Evolutionary conservation across 1,140 invertebrate species (phyloP), one percentile per base, ranked within the genome.

Genomic region (Micrasema longulum): DNA sequence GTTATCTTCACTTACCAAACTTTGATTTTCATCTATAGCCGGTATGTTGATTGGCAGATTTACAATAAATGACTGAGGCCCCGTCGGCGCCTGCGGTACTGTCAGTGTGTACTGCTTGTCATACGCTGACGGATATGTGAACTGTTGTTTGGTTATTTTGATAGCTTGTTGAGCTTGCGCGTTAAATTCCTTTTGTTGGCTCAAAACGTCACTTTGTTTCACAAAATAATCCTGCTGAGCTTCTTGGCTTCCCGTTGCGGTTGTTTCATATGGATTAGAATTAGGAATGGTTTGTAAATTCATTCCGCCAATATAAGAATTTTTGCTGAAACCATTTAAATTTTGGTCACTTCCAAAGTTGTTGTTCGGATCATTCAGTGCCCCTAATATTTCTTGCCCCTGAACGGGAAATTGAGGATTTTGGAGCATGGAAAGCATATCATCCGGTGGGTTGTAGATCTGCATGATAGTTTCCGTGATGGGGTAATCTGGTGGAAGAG

Each of bases 371-470:
- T 31, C 14, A 16, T 52, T 52, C 10, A 14, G 5, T 20, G 31
- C 31, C 47, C 36, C 67, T 26, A 57, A 31, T 57, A 57, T n/a
- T 35, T 26, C 47, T 52, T 41, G 53, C 47, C 60, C 60, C 41
- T 16, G 16, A 11, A 47, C 11, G 35, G 52, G 43, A 35, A 47
- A 23, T 3, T 60, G 5, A 23, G 67, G 36, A 16, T 12, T 7
- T 68, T 67, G 64, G 6, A 67, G n/a, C 47, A 48, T 43, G 1
- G 66, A 35, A 45, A 73, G 65, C 74, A 76, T 76, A 12, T 79
- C 79, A 3, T 72, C 72, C 14, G 83, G 83, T 31, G 83, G 80
- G 64, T 80, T 83, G 66, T 85, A 85, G 9, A 81, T 78, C 77
- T 85, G 83, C 78, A 82, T 82, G 0, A 79, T 77, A 41, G 80